Evolutionary conservation across 92 coral and sea anemone genomes (phyloP).

Genomic region (Galaxea fascicularis): DNA sequence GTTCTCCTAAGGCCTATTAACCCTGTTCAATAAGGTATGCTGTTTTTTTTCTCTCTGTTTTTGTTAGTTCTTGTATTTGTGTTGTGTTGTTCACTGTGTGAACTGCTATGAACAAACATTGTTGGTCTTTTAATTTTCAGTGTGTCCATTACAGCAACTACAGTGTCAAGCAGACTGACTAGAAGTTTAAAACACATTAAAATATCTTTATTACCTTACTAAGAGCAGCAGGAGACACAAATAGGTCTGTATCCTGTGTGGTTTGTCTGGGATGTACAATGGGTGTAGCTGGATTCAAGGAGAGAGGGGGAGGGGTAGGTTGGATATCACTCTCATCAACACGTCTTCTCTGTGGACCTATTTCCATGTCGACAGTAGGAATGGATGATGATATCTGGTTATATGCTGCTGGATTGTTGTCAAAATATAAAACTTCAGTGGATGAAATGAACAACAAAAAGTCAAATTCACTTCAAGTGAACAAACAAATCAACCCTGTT

Average conservation of each 20-base stretch:
- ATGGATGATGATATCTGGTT: conserved; percentile 76
- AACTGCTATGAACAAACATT: no score
- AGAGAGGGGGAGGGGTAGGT: conserved; percentile 71
- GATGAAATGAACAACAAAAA: neutral
- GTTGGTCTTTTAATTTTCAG: no score
- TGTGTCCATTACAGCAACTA: no score
- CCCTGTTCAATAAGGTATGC: no score
- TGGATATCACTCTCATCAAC: conserved; percentile 62
- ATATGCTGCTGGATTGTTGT: conserved; percentile 71
- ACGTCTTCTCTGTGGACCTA: conserved; percentile 53
- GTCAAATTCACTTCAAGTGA: neutral
- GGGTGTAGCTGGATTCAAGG: conserved; percentile 73
- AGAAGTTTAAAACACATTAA: neutral
- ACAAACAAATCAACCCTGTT: neutral
- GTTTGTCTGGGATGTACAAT: conserved; percentile 71
- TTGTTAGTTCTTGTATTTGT: no score
- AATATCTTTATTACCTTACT: neutral
- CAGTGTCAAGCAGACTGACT: no score
- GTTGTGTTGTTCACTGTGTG: no score
- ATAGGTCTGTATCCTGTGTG: conserved; percentile 53
- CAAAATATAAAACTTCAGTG: no score
- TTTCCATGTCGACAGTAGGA: conserved; percentile 81
- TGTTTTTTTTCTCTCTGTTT: no score
- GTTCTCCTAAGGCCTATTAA: no score
- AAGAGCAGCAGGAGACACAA: conserved; percentile 68